Percentiles rank a stretch among this genome's conserved stretches.
Conservation (phyloP, 2,113 vertebrate genomes). For the Odocoileus hemionus region DNA sequence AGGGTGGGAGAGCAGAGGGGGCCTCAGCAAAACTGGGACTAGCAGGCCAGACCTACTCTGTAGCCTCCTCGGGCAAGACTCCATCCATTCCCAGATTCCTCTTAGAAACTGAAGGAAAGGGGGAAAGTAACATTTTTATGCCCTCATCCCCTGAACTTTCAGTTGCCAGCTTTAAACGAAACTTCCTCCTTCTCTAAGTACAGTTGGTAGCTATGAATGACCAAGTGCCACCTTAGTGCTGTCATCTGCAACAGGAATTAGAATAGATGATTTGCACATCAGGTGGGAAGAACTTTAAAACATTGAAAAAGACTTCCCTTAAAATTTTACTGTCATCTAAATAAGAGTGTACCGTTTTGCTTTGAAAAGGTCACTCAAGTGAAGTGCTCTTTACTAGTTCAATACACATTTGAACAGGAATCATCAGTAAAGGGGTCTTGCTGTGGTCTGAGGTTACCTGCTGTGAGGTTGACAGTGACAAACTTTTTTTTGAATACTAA, state of each 20-base stretch:
- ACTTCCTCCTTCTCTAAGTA: neutral
- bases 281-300: neutral
- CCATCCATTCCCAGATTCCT: neutral
- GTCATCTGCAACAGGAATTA: neutral
- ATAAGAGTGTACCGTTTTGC: neutral
- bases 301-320: neutral
- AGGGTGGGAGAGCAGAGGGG: neutral
- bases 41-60: neutral
- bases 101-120: neutral
- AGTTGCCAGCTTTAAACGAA: neutral
- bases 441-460: neutral
- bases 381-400: neutral
- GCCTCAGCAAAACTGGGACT: neutral
- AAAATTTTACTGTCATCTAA: neutral
- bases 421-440: neutral
- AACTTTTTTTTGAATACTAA: neutral
- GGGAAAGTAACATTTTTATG: neutral
- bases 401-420: neutral
- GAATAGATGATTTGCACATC: neutral
- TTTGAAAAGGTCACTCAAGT: neutral
- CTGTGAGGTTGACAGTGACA: neutral
- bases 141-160: neutral
- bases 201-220: neutral
- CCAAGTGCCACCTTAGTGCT: neutral
- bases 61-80: neutral